Base-by-base conservation (phyloP, 1,140 invertebrate genomes). In the Contarinia nasturtii region DNA sequence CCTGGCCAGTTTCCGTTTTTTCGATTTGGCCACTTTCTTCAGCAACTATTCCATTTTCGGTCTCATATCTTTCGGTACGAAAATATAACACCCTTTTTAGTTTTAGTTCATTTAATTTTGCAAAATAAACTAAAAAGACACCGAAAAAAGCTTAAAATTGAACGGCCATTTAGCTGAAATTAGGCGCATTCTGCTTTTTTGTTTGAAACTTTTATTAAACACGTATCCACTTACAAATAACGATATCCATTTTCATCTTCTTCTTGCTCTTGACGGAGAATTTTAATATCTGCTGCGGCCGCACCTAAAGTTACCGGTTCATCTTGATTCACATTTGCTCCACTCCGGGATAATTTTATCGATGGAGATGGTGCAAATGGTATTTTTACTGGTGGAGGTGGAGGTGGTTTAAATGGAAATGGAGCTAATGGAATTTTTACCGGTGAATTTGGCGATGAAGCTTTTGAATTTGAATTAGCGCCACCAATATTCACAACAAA, bases 1-100 rank as follows among this genome's bases (percentile, higher is more conserved):
- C 58, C 2, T 59, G 57, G 18, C 62, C 57, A 37, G 54, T 44
- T 15, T 61, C 61, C 1, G 59, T 45, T 38, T 69, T 67, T 49
- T 69, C 70, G 42, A 73, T 54, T 20, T 55, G 55, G 7, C 73
- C 74, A 41, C 59, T 58, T 51, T 76, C 73, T 50, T 75, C 60
- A 14, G 64, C 68, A 2, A 59, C 48, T 46, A 75, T 77, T 10
- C 74, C 73, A 50, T 77, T 74, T 8, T 59, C 71, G 12, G 71
- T 74, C 55, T 76, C 72, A 54, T 67, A 77, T 43, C 41, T 43
- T 20, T 43, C 14, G 14, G 14, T n/a, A 15, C 37, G 14, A 40
- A 40, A n/a, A 14, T 40, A 7, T 12, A 40, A 40, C 14, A 40
- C 37, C n/a, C n/a, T 5, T 27, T 27, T 27, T 27, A 27, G 10